A percentile compares a stretch with the other conserved stretches of the same genome.
Conservation (phyloP, 2,888 invertebrate species). For the Strigamia transsilvanica region DNA sequence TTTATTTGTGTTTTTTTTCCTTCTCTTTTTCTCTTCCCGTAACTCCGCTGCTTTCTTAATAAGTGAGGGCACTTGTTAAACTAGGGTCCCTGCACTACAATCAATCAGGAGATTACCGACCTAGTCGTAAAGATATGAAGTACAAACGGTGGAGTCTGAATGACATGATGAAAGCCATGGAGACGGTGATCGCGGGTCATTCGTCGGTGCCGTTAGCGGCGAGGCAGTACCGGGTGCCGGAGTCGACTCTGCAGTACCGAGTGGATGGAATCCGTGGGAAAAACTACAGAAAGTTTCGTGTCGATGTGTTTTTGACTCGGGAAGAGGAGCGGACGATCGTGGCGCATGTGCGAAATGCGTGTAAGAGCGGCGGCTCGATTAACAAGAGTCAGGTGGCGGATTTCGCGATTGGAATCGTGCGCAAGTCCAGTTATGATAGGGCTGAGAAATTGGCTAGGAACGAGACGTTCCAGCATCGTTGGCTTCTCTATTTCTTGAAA, state of each 20-base stretch:
- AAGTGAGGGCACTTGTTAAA: slow-evolving; percentile 39
- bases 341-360: not conserved
- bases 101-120: slow-evolving; percentile 48
- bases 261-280: slow-evolving; percentile 53
- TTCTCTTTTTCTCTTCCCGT: not conserved
- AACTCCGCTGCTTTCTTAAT: slow-evolving; percentile 36
- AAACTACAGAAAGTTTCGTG: slow-evolving; percentile 53
- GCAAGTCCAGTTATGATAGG: slow-evolving; percentile 50
- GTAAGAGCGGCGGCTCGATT: slow-evolving; percentile 14
- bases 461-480: slow-evolving; percentile 50
- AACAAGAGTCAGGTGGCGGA: slow-evolving; percentile 30
- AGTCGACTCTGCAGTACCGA: slow-evolving; percentile 53
- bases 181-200: slow-evolving; percentile 50
- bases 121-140: slow-evolving; percentile 53
- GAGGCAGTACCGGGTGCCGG: slow-evolving; percentile 50
- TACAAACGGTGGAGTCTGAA: slow-evolving; percentile 53
- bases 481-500: slow-evolving; percentile 44
- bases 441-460: slow-evolving; percentile 53
- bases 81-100: slow-evolving; percentile 42
- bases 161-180: slow-evolving; percentile 54
- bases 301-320: slow-evolving; percentile 52
- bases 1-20: not conserved
- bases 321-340: slow-evolving; percentile 51
- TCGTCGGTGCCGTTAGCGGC: slow-evolving; percentile 50
- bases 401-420: slow-evolving; percentile 44